A percentile compares a stretch with the other conserved stretches of the same genome.
Evolutionary conservation across 2,888 invertebrate species (phyloP).

Genomic region (Achlya flavicornis): DNA sequence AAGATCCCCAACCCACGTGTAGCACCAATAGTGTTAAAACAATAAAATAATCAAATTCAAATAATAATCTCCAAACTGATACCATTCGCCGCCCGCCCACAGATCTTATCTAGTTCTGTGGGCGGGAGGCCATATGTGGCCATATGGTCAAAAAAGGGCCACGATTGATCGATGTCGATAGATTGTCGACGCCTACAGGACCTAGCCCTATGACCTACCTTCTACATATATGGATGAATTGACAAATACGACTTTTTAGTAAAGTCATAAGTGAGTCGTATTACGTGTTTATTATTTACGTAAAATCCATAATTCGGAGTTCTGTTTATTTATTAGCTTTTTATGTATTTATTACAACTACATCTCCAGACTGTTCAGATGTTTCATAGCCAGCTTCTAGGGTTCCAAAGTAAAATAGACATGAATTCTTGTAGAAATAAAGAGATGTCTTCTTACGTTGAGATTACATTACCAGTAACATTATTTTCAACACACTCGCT

Average conservation of each 20-base stretch:
- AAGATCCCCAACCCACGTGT: neutral
- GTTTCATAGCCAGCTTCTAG: too few species aligned
- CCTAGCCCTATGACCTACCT: constrained; percentile 23
- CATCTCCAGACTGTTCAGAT: too few species aligned
- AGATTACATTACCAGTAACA: too few species aligned
- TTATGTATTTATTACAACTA: too few species aligned
- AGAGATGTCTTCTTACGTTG: too few species aligned
- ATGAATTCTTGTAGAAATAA: too few species aligned
- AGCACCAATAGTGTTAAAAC: neutral
- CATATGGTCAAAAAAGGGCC: constrained; percentile 39
- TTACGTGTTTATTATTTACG: neutral
- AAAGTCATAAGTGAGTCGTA: neutral
- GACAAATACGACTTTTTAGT: constrained; percentile 3
- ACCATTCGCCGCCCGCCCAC: constrained; percentile 31
- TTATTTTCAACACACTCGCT: too few species aligned
- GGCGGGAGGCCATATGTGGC: constrained; percentile 53
- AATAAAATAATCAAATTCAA: constrained; percentile 6
- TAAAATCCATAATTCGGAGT: neutral
- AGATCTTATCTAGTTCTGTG: constrained; percentile 19
- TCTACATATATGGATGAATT: constrained; percentile 3
- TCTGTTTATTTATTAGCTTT: neutral
- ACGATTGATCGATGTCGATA: constrained; percentile 15
- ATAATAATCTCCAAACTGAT: constrained; percentile 18
- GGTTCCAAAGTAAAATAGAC: too few species aligned
- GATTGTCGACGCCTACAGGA: constrained; percentile 31